Percentiles rank a stretch among this genome's conserved stretches.
These are phyloP conservation scores for Ditylenchus weischeri DNA, from an alignment of 2,888 invertebrate species.

Conservation along the genomic window DNA sequence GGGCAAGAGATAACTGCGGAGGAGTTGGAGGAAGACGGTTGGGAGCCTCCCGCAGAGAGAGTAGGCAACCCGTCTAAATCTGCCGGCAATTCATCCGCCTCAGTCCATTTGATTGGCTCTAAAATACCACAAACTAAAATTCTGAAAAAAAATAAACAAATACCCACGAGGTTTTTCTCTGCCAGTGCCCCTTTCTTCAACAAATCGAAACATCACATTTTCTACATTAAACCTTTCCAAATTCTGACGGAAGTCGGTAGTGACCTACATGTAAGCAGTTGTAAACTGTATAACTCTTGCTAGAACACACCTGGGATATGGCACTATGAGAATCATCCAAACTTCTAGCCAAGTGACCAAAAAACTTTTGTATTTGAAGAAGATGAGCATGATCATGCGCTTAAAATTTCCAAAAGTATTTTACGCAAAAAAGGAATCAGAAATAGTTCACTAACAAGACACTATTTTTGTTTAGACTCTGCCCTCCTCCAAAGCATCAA, in stretches of 20 bases:
- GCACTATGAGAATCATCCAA: constrained; percentile 46
- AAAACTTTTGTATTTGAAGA: constrained; percentile 42
- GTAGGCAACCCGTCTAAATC: constrained; percentile 34
- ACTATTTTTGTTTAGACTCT: too few relatives aligned
- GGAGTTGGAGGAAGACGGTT: constrained; percentile 43
- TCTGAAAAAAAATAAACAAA: background rate
- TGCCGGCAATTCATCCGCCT: constrained; percentile 37
- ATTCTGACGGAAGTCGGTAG: constrained; percentile 84
- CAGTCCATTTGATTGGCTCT: constrained; percentile 36
- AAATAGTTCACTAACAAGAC: too few relatives aligned
- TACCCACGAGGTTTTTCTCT: constrained; percentile 79
- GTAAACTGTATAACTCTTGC: too few relatives aligned
- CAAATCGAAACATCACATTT: constrained; percentile 84
- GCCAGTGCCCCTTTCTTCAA: constrained; percentile 85
- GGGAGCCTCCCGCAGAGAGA: constrained; percentile 24
- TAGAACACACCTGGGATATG: constrained; percentile 41
- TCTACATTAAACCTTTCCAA: constrained; percentile 87
- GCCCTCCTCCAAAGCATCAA: too few relatives aligned
- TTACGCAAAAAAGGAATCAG: too few relatives aligned
- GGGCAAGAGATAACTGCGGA: constrained; percentile 32
- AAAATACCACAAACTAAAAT: background rate
- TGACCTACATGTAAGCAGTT: constrained; percentile 67
- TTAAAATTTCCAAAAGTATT: too few relatives aligned
- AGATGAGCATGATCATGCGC: constrained; percentile 44
- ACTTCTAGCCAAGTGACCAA: constrained; percentile 36